Base-by-base conservation (phyloP, 2,888 invertebrate species). In the Xanthia togata region DNA sequence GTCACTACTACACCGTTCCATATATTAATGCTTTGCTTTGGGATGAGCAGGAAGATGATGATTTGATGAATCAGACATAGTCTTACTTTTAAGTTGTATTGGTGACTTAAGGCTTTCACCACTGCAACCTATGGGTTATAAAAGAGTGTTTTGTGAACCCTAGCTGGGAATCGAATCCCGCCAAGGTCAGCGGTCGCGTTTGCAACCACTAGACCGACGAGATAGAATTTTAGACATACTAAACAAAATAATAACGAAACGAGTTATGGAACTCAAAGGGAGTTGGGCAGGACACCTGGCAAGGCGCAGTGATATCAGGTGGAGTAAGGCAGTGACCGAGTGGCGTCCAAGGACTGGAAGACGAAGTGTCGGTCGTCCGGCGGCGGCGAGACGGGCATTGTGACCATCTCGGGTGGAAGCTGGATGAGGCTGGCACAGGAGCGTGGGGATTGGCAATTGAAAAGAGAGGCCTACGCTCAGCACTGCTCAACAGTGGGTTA, bases 1-100 rank as follows among this genome's bases (percentile, higher is more conserved):
- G 87, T 68, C 87, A 17, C 50, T 72, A 20, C 62, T 47, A 4
- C 20, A 41, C 14, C 1, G 11, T 50, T 60, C 14, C 8, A 23
- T 23, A 11, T 11, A 12, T 12, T 11, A 23, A 31, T 23, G 23
- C 4, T 35, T 53, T 26, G 38, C 11, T 35, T 68, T 50, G 5
- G 23, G 50, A 67, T 67, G 26, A 0, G 3, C 20, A 38, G n/a
- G 4, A 35, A 1, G n/a, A 69, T 55, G 4, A 57, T 69, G 26
- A 41, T 41, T 23, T 50, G 9, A 65, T 65, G 9, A 11, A 50
- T 14, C 14, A 20, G 31, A 31, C 14, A 20, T 64, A 47, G 14
- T 0, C 4, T n/a, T 23, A 38, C 20, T 65, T 71, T 50, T 50
- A 2, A 14, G 35, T 67, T 47, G 14, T 47, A 31, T 65, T 23